Base-by-base conservation (phyloP, 1,140 invertebrate genomes). In the Aleiodes sp. region DNA sequence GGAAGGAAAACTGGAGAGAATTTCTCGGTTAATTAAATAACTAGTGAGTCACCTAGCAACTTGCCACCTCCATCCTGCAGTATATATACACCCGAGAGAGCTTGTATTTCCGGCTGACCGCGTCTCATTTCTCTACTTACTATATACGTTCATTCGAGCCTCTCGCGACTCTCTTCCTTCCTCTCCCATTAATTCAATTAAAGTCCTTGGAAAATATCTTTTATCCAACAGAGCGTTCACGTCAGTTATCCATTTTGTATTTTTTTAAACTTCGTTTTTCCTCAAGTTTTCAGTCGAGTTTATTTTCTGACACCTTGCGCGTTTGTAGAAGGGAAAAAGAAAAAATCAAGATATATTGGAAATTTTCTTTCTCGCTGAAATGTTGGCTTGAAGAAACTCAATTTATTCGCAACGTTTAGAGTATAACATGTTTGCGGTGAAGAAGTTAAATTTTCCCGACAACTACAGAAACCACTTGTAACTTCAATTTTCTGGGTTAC, bases 21-120 rank as follows among this genome's bases (percentile, higher is more conserved):
- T 76, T 73, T 79, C 75, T 77, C 73, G 70, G 72, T 75, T 79
- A 80, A 80, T 80, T 80, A 80, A 80, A 80, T 79, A 80, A 80
- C 78, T 79, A 78, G 77, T 70, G 76, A 79, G 77, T 78, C 75
- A 78, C 75, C 78, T 77, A 77, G 77, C 77, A 75, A 78, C 75
- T 80, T 80, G 76, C 43, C 46, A 59, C 7, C 56, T 24, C 39
- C 9, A 64, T 37, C 62, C 31, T 62, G 29, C 8, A 31, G 10
- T 56, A 39, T 65, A 56, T 52, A 65, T 46, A 59, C 65, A 59
- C 56, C 16, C 28, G 14, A 29, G 24, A 59, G 28, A 26, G 56
- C 56, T 70, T 72, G 62, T 71, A 62, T 74, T 76, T 71, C 70
- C 69, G 35, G 29, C 73, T 72, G 65, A 75, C 74, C 63, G 56